Evolutionary conservation across 2,797 vertebrate genomes (phyloP), one percentile per base, ranked within the genome.

Genomic region (Philypnodon macrostomus): DNA sequence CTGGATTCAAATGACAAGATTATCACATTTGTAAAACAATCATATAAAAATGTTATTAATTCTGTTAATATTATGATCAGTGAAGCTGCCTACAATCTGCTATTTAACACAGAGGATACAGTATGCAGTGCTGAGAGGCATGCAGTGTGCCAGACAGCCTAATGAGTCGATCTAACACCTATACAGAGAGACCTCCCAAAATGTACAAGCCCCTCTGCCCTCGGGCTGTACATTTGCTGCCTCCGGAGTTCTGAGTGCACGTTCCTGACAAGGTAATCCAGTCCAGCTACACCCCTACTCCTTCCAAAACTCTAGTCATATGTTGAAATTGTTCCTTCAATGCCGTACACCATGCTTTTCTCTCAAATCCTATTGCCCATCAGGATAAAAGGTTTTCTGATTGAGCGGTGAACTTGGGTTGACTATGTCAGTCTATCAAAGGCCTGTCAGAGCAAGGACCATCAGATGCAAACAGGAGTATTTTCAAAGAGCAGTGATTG

Each of bases 241-340:
- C 45, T 49, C 13, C 35, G 42, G 35, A 68, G 35, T 41, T 73
- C 48, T 5, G 41, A 58, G 50, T 21, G 44, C 58, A 69, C 45
- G 16, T 36, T 58, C 45, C 58, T 33, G 64, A 73, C 63, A 65
- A 55, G 12, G 65, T 56, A 16, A 67, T 59, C 58, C 64, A 38
- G 30, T 50, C 60, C 50, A 59, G 56, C 55, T 41, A n/a, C 58
- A 40, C 13, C 42, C 52, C 53, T 63, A 29, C 41, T 30, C 26
- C 15, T 17, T 44, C 41, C n/a, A 44, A 26, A 44, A 69, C 70
- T 73, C 70, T 52, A 63, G 49, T 56, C 39, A 27, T 52, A 49
- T 31, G 36, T 24, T 70, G 46, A 68, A 65, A 61, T 59, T 31
- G 37, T 36, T 56, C 37, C 12, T 39, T 48, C 30, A 23, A 7